Percentiles rank a stretch among this genome's conserved stretches.
phyloP scores from a whole-genome alignment of 2,797 vertebrate species.

The Malacoctenus gilli region DNA sequence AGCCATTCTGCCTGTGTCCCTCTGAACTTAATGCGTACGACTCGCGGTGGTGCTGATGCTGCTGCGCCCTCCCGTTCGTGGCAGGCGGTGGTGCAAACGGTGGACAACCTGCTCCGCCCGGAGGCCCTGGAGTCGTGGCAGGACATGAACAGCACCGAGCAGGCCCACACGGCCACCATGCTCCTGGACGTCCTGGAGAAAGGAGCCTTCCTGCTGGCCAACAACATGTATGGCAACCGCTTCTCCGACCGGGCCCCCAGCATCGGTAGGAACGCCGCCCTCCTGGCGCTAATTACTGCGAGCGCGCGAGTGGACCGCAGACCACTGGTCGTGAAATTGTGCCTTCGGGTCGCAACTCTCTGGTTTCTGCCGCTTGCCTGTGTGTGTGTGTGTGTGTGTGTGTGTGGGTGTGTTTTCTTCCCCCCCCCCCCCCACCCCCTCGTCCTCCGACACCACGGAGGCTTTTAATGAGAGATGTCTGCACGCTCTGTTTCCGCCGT shows the following conservation, averaged over 20 bases:
- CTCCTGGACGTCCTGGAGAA: constrained; percentile 93
- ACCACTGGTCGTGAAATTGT: constrained; percentile 1
- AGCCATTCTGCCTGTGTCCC: too few species aligned
- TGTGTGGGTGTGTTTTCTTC: not conserved
- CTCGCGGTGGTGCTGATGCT: not conserved
- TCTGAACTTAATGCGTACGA: too few species aligned
- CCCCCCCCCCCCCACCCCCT: too few species aligned
- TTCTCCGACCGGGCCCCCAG: constrained; percentile 80
- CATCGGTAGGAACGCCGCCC: constrained; percentile 72
- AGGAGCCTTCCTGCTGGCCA: constrained; percentile 92
- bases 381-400: too few species aligned
- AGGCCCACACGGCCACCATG: constrained; percentile 95
- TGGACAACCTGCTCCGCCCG: constrained; percentile 90
- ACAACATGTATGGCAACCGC: constrained; percentile 90
- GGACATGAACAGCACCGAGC: constrained; percentile 94
- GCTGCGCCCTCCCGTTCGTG: constrained; percentile 4
- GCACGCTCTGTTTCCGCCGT: constrained; percentile 31
- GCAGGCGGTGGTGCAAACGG: constrained; percentile 93
- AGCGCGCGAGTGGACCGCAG: not conserved
- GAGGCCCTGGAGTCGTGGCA: constrained; percentile 93
- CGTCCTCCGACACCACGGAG: not conserved
- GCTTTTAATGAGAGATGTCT: not conserved
- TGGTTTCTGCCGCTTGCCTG: constrained; percentile 1
- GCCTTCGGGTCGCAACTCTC: not conserved
- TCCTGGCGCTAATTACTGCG: not conserved